Conservation (phyloP, 30 jellyfish, hydroid and myxozoan species). For the Phacellophora camtschatica region DNA sequence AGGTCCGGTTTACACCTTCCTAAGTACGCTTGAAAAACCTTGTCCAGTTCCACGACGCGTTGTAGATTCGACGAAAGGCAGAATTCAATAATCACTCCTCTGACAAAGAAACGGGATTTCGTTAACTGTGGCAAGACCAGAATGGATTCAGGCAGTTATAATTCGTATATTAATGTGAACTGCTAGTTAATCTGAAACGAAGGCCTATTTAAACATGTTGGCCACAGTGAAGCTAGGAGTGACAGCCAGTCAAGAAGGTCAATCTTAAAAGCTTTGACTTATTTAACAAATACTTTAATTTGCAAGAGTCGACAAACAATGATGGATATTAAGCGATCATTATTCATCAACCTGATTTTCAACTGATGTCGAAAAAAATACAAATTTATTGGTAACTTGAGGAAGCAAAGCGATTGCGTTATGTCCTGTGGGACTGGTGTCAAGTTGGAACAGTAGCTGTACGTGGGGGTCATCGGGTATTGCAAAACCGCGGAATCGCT, state of each 20-base stretch:
- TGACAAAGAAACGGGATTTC: too few relatives aligned
- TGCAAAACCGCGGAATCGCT: background rate
- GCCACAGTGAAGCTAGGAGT: constrained; percentile 39
- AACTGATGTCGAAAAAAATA: background rate
- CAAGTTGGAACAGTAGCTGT: background rate
- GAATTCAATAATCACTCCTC: too few relatives aligned
- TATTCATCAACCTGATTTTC: background rate
- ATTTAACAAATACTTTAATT: constrained; percentile 19
- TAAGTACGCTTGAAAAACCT: too few relatives aligned
- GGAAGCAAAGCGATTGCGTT: background rate
- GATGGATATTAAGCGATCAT: background rate
- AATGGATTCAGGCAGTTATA: too few relatives aligned
- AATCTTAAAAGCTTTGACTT: background rate
- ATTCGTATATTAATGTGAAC: constrained; percentile 18
- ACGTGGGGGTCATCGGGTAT: background rate
- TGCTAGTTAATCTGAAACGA: constrained; percentile 26
- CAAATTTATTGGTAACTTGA: too few relatives aligned
- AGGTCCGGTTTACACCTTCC: too few relatives aligned
- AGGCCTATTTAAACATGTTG: constrained; percentile 48
- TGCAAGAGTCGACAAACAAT: constrained; percentile 11
- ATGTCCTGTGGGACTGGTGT: background rate
- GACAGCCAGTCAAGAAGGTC: constrained; percentile 27
- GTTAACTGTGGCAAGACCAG: too few relatives aligned
- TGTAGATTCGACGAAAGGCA: too few relatives aligned
- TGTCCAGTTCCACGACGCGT: constrained; percentile 1